Conservation (phyloP, 2,113 vertebrate genomes). For the Addax nasomaculatus region DNA sequence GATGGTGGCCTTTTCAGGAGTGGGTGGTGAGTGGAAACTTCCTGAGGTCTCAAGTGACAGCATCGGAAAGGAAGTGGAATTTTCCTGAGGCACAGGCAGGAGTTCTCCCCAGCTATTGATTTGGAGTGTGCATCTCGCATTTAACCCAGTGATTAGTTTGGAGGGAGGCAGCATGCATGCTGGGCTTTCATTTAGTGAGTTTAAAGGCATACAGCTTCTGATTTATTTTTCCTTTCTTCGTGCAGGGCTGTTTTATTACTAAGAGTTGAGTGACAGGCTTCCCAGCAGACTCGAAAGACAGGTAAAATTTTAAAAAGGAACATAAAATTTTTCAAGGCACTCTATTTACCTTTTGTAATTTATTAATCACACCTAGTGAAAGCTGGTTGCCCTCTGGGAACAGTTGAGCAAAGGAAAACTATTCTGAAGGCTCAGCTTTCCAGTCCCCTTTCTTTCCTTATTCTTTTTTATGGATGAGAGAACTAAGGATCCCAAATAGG, state of each 20-base stretch:
- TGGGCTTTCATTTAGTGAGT: conserved; percentile 52
- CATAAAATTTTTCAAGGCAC: conserved; percentile 53
- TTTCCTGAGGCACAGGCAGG: conserved; percentile 52
- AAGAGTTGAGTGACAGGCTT: conserved; percentile 49
- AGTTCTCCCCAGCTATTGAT: conserved; percentile 59
- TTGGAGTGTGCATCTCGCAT: conserved; percentile 10
- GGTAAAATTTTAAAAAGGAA: conserved; percentile 52
- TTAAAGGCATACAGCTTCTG: conserved; percentile 41
- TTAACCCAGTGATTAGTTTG: conserved; percentile 61
- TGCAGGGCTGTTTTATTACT: conserved; percentile 4
- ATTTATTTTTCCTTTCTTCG: conserved; percentile 64
- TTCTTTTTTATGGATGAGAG: not conserved
- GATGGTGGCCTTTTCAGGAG: conserved; percentile 29
- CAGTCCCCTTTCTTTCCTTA: not conserved
- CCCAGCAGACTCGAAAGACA: conserved; percentile 14
- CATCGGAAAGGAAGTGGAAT: conserved; percentile 64
- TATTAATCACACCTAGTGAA: conserved; percentile 44
- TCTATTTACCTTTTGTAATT: conserved; percentile 51
- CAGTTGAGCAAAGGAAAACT: conserved; percentile 25
- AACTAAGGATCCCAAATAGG: not conserved
- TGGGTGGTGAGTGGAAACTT: conserved; percentile 57
- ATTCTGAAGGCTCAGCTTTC: not conserved
- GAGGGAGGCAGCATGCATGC: conserved; percentile 35
- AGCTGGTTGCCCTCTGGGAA: conserved; percentile 6
- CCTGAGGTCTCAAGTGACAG: conserved; percentile 49